Percentiles rank a stretch among this genome's conserved stretches.
Evolutionary conservation across 2,797 vertebrate genomes (phyloP).

Genomic region (Lophius americanus): DNA sequence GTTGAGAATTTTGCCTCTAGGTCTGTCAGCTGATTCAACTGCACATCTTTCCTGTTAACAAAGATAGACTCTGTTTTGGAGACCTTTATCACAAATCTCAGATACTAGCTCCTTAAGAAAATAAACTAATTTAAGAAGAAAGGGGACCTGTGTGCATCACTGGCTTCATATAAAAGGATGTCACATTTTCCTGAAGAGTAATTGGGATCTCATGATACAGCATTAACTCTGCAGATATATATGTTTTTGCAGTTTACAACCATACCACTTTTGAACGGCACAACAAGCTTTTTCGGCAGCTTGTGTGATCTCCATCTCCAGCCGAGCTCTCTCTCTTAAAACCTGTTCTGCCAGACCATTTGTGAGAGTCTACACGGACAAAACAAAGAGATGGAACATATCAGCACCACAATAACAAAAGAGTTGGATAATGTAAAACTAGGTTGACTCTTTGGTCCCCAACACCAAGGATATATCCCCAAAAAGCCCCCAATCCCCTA

Average conservation of each 20-base stretch:
- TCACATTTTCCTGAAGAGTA: not conserved
- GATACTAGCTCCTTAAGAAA: not conserved
- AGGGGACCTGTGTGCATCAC: not conserved
- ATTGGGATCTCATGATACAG: not conserved
- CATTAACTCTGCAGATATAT: not conserved
- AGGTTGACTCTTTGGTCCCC: not conserved
- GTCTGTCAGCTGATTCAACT: slow-evolving; percentile 57
- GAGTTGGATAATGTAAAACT: not conserved
- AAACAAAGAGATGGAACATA: not conserved
- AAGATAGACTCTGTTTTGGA: not conserved
- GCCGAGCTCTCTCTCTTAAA: slow-evolving; percentile 58
- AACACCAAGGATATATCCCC: too few relatives aligned
- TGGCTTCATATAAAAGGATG: not conserved
- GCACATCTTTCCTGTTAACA: slow-evolving; percentile 57
- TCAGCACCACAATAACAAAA: not conserved
- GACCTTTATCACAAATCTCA: not conserved
- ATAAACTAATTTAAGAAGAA: not conserved
- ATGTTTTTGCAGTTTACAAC: not conserved
- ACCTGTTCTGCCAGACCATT: slow-evolving; percentile 48
- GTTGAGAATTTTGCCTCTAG: slow-evolving; percentile 55
- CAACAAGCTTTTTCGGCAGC: slow-evolving; percentile 51
- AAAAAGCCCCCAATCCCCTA: too few relatives aligned
- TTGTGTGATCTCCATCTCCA: slow-evolving; percentile 67
- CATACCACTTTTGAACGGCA: slow-evolving; percentile 70
- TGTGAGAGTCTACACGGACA: slow-evolving; percentile 58